Evolutionary conservation across 2,888 invertebrate species (phyloP).

Genomic region (Phortica okadai): DNA sequence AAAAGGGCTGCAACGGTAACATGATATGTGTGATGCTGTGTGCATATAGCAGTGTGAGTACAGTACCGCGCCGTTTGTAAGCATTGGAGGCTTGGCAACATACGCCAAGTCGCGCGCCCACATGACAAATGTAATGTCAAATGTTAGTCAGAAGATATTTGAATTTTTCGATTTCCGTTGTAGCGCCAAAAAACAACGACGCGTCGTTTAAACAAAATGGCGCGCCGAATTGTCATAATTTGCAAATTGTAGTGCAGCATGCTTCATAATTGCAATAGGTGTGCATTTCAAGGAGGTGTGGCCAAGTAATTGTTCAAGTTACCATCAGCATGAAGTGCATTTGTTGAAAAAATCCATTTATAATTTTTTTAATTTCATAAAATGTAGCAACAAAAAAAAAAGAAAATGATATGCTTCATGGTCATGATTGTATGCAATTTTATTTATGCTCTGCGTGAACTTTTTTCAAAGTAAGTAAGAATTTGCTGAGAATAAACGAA

Average conservation of each 20-base stretch:
- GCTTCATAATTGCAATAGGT: neutral
- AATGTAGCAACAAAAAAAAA: too few relatives aligned
- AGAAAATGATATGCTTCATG: too few relatives aligned
- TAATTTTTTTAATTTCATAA: neutral
- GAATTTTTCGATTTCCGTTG: neutral
- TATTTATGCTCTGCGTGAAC: too few relatives aligned
- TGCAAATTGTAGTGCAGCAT: neutral
- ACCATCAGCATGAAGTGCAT: neutral
- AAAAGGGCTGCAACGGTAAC: constrained; percentile 2
- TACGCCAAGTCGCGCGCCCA: too few relatives aligned
- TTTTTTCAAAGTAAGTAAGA: too few relatives aligned
- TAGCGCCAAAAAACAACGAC: neutral
- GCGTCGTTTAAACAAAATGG: neutral
- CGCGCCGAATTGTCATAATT: neutral
- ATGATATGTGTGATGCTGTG: neutral
- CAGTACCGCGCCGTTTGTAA: too few relatives aligned
- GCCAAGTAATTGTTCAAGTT: neutral
- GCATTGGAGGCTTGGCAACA: too few relatives aligned
- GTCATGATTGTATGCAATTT: too few relatives aligned
- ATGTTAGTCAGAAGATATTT: too few relatives aligned
- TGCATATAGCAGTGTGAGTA: too few relatives aligned
- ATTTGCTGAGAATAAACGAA: neutral
- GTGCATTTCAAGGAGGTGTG: constrained; percentile 15
- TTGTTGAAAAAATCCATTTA: neutral
- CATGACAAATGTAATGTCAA: too few relatives aligned